Percentiles rank a stretch among this genome's conserved stretches.
These are phyloP conservation scores for Mythimna pallens DNA, from an alignment of 2,888 invertebrate species.

Conservation along the genomic window DNA sequence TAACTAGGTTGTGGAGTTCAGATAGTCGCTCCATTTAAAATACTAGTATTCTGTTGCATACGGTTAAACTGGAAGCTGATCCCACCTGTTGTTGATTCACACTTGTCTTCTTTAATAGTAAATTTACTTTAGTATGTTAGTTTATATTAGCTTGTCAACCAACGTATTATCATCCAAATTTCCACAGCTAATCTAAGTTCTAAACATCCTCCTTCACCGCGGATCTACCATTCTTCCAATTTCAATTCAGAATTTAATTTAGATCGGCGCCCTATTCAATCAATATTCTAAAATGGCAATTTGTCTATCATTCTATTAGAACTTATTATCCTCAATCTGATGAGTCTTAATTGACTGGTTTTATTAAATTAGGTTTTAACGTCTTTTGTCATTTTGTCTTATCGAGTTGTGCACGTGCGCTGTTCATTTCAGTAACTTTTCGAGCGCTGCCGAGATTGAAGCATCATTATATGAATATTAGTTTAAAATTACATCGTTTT, in stretches of 20 bases:
- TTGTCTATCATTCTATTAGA: slow-evolving; percentile 2
- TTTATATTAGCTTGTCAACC: not conserved
- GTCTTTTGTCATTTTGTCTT: slow-evolving; percentile 23
- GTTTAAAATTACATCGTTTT: not conserved
- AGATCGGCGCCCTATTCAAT: no score
- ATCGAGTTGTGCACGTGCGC: slow-evolving; percentile 58
- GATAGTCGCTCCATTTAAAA: not conserved
- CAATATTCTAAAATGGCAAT: slow-evolving; percentile 6
- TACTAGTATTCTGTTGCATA: not conserved
- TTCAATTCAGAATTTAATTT: slow-evolving; percentile 12
- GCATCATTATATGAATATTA: slow-evolving; percentile 27
- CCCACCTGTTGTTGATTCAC: not conserved
- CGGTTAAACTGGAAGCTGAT: not conserved
- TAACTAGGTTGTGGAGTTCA: not conserved
- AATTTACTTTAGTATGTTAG: not conserved
- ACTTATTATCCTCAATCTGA: slow-evolving; percentile 6
- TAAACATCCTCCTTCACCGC: not conserved
- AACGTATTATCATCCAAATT: not conserved
- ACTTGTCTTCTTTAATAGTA: not conserved
- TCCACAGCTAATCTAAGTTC: not conserved
- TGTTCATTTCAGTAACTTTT: slow-evolving; percentile 50
- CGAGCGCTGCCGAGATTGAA: slow-evolving; percentile 47
- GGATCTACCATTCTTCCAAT: not conserved
- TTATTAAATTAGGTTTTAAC: slow-evolving; percentile 46
- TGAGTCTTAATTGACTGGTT: slow-evolving; percentile 18